Evolutionary conservation across 2,888 invertebrate species (phyloP), one percentile per base, ranked within the genome.

Genomic region (Holacanthella duospinosa): DNA sequence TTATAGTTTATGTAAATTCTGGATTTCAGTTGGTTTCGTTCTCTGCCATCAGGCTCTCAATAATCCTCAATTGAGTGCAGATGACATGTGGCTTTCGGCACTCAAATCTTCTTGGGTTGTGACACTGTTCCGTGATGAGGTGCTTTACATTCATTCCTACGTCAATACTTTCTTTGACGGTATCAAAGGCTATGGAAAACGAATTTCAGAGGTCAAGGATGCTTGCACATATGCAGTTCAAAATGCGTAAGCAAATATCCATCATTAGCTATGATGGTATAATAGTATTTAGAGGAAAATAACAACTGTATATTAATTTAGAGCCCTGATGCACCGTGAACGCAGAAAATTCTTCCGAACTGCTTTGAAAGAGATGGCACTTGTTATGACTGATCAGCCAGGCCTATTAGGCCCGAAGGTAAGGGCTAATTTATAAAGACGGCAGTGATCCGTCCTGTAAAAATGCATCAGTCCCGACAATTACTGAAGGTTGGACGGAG

Each of bases 321-420:
- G 83, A 43, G 89, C 92, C 0, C 85, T 88, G 66, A 86, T 91
- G 75, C 99, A 99, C 77, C 83, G 96, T 67, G 99, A 99, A 75
- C 82, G 97, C 61, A 83, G 99, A 72, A 96, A 97, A 79, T 99
- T 96, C 78, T 80, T 99, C 65, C 84, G 99, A 63, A 92, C 93
- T 1, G 93, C 96, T 1, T 79, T 99, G 25, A 93, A 95, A 76
- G 99, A 99, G 78, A 79, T 99, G 66, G 91, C 92, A 1, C 82
- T 95, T 1, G 90, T 99, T 74, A 84, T 99, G 76, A 92, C 95
- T 21, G 99, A 99, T 79, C 96, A 99, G 77, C 99, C 99, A 2
- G 96, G 99, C 1, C 80, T 99, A 26, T 79, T 99, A 54, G 99
- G 99, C 0, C 99, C 99, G 0, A 99, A 99, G 76, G 80, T 80